Evolutionary conservation across 2,797 vertebrate species (phyloP), one percentile per base, ranked within the genome.

Genomic region (Rhinophrynus dorsalis): DNA sequence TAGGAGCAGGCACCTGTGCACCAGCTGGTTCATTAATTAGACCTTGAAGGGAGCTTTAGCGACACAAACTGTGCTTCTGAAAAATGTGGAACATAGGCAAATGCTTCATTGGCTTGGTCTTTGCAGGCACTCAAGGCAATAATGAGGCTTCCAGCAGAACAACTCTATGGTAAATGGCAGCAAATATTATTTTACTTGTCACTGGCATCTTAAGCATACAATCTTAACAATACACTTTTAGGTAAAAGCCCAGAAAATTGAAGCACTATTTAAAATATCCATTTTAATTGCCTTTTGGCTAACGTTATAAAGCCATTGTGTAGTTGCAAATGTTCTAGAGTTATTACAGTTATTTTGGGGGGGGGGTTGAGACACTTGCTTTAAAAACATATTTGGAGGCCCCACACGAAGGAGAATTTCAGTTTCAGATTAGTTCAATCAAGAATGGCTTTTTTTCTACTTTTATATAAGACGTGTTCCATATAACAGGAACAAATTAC

Each of bases 1-100:
- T 68, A 68, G 44, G 66, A 59, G 55, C 44, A 23, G 55, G 66
- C 66, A 68, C 66, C 45, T 68, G 55, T 58, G 42, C 54, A 68
- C 38, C 55, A 48, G 55, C 44, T 51, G 45, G 44, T 68, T 59
- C 55, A 59, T 59, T 42, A 59, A 59, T 68, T 68, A 59, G 42
- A 42, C 44, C 45, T 51, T 51, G 26, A 30, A 51, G 66, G 23
- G 33, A 60, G 56, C 13, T 51, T 51, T 30, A 59, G 65, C 32
- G 20, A 40, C 38, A 44, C 55, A 60, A 60, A 68, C 24, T 32
- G 45, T 60, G 56, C 45, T 68, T 29, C 42, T 58, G 17, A 68
- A 60, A 68, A 20, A 38, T 48, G 42, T 35, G n/a, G 57, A 32
- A 50, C 50, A 20, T 58, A 67, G 29, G 52, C 40, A 57, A 67